Evolutionary conservation across 2,113 vertebrate species (phyloP), one percentile per base, ranked within the genome.

Genomic region (Lanius ludovicianus): DNA sequence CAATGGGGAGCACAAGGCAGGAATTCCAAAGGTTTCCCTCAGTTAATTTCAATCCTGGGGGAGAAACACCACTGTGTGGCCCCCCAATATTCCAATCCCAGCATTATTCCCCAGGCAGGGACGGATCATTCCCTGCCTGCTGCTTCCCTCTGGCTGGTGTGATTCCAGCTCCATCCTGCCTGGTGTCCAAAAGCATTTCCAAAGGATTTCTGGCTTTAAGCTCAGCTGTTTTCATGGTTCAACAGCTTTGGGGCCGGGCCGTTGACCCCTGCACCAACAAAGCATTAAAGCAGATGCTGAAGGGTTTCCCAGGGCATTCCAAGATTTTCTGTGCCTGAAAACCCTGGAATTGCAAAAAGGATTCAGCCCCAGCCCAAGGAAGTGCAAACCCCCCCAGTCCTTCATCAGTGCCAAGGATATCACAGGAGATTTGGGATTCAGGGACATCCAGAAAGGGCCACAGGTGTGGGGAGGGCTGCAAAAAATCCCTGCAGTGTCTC

Each of bases 11-110:
- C 8, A 18, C 18, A 25, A 74, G 31, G 27, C 21, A 42, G 44
- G 64, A 62, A 79, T 76, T 31, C 42, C 11, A 19, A 59, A 62
- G 15, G 10, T 60, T 75, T 77, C 27, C 31, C 37, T 41, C 20
- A 3, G 6, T 18, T 79, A 19, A 2, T 37, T 64, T 68, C 53
- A 28, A 5, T 10, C 18, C 35, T 47, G 24, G 7, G 15, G 13
- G 4, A 42, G 20, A 74, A 46, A 5, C 0, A 0, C 10, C 42
- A 6, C 1, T 4, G 56, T 17, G 57, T 1, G 11, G 10, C 15
- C 15, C 13, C 33, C 23, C 30, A 9, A 2, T 18, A 56, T 41
- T 35, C 27, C 18, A 18, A 18, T 35, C 52, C 20, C 1, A 2
- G 5, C 16, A 11, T 13, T n/a, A 3, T 28, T 92, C 65, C 60